Base-by-base conservation (phyloP, 2,888 invertebrate genomes). In the Pseudococcus longispinus region DNA sequence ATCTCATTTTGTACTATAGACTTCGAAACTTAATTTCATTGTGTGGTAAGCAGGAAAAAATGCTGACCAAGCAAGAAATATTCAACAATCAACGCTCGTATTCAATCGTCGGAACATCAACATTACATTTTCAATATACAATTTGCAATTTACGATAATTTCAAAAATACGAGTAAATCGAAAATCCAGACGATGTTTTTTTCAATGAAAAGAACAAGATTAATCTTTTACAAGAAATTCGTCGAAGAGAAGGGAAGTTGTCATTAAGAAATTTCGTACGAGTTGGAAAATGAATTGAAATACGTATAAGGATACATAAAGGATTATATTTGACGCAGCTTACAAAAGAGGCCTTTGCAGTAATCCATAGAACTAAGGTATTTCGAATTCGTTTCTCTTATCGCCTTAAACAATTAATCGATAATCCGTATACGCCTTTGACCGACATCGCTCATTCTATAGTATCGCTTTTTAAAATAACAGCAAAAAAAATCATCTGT, bases 401-500 rank as follows among this genome's bases (percentile, higher is more conserved):
- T 80, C 77, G 32, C 77, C 77, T 80, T 20, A 42, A 42, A 80
- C 77, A 37, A 80, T 80, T 80, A 80, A 80, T 80, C 77, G 77
- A 80, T 80, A 80, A 80, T 80, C 42, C 20, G 77, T 42, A 80
- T 42, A 80, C 77, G 77, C 42, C 32, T 42, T 20, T 70, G 29
- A 42, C 42, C 77, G 42, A 80, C 77, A 42, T 42, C 77, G 77
- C 20, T 70, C 77, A 42, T 37, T 37, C 37, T 80, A 29, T n/a
- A 74, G 29, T 37, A 74, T 80, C 42, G 20, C 29, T 80, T 80
- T 70, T 70, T 15, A 9, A 65, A 65, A 26, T 26, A 37, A 20
- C 4, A 20, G 20, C 37, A n/a, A 42, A 80, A 80, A 80, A 80
- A 42, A 80, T 80, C 11, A 42, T 29, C 18, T 37, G 42, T n/a